A percentile compares a stretch with the other conserved stretches of the same genome.
phyloP scores from a whole-genome alignment of 2,113 vertebrate species.

The Campylomormyrus tamandua region DNA sequence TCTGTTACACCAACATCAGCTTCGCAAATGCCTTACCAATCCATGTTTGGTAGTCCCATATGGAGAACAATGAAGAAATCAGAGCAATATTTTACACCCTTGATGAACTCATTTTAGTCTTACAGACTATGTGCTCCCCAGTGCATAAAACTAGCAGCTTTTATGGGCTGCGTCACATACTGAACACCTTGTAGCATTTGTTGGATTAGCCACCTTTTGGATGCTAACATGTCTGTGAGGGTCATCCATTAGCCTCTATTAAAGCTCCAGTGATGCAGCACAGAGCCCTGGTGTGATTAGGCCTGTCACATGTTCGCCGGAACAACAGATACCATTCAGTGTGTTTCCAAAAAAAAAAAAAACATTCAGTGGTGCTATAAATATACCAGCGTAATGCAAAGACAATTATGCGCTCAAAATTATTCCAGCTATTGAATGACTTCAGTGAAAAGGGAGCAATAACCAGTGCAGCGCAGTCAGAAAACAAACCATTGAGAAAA shows the following conservation, averaged over 20 bases:
- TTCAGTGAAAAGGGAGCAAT: background rate
- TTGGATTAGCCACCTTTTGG: no score
- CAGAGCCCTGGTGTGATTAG: background rate
- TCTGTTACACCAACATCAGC: background rate
- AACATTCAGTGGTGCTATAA: background rate
- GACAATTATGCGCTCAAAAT: background rate
- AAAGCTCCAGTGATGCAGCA: background rate
- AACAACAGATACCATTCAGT: background rate
- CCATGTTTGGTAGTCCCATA: background rate
- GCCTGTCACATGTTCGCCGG: background rate
- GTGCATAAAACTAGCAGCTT: background rate
- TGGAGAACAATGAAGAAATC: background rate
- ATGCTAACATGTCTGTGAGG: background rate
- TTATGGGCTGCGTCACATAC: background rate
- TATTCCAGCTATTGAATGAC: background rate
- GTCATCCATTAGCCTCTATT: background rate
- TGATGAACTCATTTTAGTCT: background rate
- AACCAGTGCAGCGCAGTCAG: background rate
- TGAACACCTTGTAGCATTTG: background rate
- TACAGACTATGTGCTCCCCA: background rate
- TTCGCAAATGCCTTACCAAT: background rate
- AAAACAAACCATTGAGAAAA: background rate
- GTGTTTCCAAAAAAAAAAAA: background rate
- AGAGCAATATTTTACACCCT: background rate
- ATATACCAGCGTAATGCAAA: background rate